Base-by-base conservation (phyloP, 2,888 invertebrate species). In the Drosophila koepferae region DNA sequence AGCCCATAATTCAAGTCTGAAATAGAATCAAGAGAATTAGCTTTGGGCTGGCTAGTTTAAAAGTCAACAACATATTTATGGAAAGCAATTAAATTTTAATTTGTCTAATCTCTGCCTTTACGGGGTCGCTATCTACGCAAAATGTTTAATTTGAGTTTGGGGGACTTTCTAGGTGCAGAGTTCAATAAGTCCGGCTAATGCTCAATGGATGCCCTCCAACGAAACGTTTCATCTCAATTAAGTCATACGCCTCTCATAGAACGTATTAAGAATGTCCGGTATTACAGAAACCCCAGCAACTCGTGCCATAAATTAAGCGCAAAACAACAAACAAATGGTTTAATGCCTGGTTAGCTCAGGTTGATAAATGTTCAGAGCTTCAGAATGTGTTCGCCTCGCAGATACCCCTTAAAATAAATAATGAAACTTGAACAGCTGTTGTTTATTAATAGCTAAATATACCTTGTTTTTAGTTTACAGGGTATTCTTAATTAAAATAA, bases 1-100 rank as follows among this genome's bases (percentile, higher is more conserved):
- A 94, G 86, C 95, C 96, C 95, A 96, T 95, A 76, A 80, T 93
- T 92, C 81, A 90, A 80, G 72, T 86, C 91, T 93, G 34, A 51
- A 74, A 56, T 51, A 43, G 14, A 67, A 63, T 31, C 20, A 41
- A 75, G 49, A 59, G 53, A 61, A 71, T 63, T 72, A 66, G 61
- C 48, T 79, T 65, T 54, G 56, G 34, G 59, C 49, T 60, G 34
- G 28, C 34, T 66, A 14, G 20, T 16, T 64, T 36, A 54, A 18
- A 61, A 72, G 77, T 64, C 59, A 60, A 58, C 66, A 72, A 78
- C 62, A 41, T 74, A 81, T 80, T 86, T 78, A 76, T 74, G 43
- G 23, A 43, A 12, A 14, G 67, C 56, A 79, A 75, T 89, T 74
- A 73, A 65, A 75, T 58, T 54, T 68, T 72, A 70, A 87, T 74